Percentiles rank a stretch among this genome's conserved stretches.
These are phyloP conservation scores for Acanthoscelides obtectus DNA, from an alignment of 2,888 invertebrate genomes.

Conservation along the genomic window DNA sequence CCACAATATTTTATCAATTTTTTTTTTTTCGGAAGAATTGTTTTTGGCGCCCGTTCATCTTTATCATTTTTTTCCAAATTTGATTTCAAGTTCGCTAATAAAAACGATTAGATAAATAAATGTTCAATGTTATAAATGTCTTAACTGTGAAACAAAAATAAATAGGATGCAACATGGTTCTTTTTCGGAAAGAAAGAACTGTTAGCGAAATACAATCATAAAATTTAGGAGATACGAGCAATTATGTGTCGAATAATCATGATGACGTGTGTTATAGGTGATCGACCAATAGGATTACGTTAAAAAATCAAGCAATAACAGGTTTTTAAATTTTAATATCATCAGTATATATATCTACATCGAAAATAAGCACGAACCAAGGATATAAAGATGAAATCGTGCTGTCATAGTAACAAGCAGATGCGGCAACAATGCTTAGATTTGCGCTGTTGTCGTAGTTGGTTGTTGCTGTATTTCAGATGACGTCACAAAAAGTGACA, in stretches of 20 bases:
- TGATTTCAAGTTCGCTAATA: constrained; percentile 6
- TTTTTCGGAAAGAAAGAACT: constrained; percentile 11
- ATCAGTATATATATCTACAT: not conserved
- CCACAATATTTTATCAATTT: too few species aligned
- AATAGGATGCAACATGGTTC: constrained; percentile 11
- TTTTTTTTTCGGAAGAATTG: not conserved
- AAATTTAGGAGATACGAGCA: constrained; percentile 20
- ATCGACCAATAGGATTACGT: not conserved
- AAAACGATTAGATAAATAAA: constrained; percentile 22
- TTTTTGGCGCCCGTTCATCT: constrained; percentile 6
- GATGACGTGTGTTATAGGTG: constrained; percentile 1
- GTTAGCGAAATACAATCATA: constrained; percentile 37
- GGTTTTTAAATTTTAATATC: not conserved
- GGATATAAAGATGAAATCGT: too few species aligned
- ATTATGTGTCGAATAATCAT: constrained; percentile 9
- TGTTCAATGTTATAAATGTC: constrained; percentile 24
- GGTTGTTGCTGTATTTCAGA: too few species aligned
- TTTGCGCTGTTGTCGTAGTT: too few species aligned
- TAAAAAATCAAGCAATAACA: not conserved
- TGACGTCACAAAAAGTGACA: too few species aligned
- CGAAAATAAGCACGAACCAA: not conserved
- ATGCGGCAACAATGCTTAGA: too few species aligned
- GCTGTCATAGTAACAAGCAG: too few species aligned
- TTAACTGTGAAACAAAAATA: constrained; percentile 17
- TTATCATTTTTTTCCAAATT: constrained; percentile 5